phyloP scores from a whole-genome alignment of 2,797 vertebrate genomes.

The Poecilia wingei region DNA sequence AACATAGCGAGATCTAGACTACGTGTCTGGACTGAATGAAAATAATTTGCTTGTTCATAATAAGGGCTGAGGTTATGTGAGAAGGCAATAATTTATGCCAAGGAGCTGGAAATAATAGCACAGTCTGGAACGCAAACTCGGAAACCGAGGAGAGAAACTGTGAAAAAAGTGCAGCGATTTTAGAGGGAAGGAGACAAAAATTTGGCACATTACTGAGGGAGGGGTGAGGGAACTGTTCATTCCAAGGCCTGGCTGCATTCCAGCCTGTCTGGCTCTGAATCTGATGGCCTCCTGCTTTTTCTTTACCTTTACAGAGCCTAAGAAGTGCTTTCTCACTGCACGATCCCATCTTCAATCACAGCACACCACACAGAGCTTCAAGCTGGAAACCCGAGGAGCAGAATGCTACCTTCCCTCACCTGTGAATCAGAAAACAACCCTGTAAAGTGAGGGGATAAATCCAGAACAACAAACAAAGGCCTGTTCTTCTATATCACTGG shows the following conservation, averaged over 20 bases:
- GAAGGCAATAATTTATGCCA: constrained; percentile 12
- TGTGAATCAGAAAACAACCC: constrained; percentile 30
- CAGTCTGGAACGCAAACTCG: constrained; percentile 35
- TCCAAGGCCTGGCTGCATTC: constrained; percentile 78
- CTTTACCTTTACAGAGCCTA: constrained; percentile 67
- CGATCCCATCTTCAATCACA: constrained; percentile 40
- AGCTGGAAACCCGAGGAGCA: constrained; percentile 23
- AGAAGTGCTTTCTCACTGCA: constrained; percentile 49
- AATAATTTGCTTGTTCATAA: constrained; percentile 48
- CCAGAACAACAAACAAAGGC: constrained; percentile 20
- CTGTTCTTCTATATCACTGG: constrained; percentile 12
- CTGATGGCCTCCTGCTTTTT: constrained; percentile 64
- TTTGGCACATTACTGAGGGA: constrained; percentile 39
- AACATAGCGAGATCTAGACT: background rate
- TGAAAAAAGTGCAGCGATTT: constrained; percentile 29
- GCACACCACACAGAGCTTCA: constrained; percentile 24
- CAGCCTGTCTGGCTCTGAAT: constrained; percentile 79
- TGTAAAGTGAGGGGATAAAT: constrained; percentile 9
- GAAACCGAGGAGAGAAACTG: constrained; percentile 45
- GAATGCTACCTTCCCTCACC: constrained; percentile 7
- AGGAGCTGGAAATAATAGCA: constrained; percentile 50
- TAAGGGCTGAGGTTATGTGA: constrained; percentile 40
- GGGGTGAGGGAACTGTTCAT: constrained; percentile 51
- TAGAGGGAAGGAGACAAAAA: constrained; percentile 27
- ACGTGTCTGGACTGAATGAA: constrained; percentile 10